Evolutionary conservation across 2,797 vertebrate genomes (phyloP), one percentile per base, ranked within the genome.

Genomic region (Lepidocolaptes lacrymiger): DNA sequence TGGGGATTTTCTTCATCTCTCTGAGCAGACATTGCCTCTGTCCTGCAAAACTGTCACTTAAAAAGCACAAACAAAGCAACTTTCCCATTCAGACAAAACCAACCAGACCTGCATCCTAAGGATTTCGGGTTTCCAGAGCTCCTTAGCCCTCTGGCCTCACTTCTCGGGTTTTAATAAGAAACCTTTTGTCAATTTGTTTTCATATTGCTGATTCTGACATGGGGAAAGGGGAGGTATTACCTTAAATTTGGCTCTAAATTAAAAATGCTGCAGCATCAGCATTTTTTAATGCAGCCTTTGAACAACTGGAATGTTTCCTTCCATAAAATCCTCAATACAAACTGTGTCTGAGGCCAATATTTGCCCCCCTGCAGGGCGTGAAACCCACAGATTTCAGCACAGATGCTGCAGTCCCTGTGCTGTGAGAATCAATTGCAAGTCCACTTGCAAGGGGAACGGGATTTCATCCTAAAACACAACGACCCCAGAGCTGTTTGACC

Each of bases 321-420:
- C 76, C 71, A 64, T 81, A 91, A 96, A 96, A 81, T 84, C 67
- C 85, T 92, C 69, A 64, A 91, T 82, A 80, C 94, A 93, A 93
- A 94, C 87, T 64, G 26, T 4, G 8, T 89, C 67, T 75, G 88
- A 79, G 63, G 85, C 44, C 78, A 88, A 12, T 63, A 68, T 68
- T 81, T 44, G 3, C 62, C 27, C 49, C 62, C 95, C 88, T 94
- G 80, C 34, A 13, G 91, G 73, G 95, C 86, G 95, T 79, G 92
- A 95, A 95, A 95, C 80, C 95, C 89, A 67, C 82, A 90, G 55
- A 92, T 96, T 95, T 95, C 93, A 95, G 77, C 96, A 86, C 74
- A 91, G 74, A 90, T 41, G 68, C 84, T 94, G 88, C 86, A 92
- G 0, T 37, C 10, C 44, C 48, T 59, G 55, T 28, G 32, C 83